Evolutionary conservation across 2,113 vertebrate species (phyloP).

Genomic region (Sminthopsis crassicaudata): DNA sequence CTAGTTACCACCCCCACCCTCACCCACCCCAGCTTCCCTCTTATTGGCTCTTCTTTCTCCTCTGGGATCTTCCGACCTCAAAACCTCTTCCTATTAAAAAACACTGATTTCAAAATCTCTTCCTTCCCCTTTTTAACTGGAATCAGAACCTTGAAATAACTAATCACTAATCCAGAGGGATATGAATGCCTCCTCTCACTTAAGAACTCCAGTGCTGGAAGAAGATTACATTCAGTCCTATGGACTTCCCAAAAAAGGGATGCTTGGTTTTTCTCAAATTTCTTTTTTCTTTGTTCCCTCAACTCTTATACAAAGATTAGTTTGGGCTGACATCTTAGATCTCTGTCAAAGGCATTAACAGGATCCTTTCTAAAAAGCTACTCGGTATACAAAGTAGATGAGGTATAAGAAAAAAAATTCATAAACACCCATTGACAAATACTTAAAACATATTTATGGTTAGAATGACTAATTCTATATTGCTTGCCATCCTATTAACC

Average conservation of each 20-base stretch:
- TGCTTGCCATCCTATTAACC: too few relatives aligned
- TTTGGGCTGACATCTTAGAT: background rate
- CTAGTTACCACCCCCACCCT: too few relatives aligned
- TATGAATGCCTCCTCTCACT: background rate
- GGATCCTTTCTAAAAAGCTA: background rate
- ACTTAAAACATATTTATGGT: background rate
- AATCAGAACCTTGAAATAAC: background rate
- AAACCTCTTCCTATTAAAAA: background rate
- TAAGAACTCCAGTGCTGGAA: background rate
- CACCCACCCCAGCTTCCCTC: background rate
- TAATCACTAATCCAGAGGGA: background rate
- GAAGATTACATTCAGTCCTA: background rate
- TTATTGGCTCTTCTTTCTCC: background rate
- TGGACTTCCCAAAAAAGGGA: background rate
- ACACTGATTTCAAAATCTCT: background rate
- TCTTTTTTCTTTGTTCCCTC: background rate
- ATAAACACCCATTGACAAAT: background rate
- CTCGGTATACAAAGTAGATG: background rate
- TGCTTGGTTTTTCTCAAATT: background rate
- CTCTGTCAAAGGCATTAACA: background rate
- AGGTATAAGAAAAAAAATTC: background rate
- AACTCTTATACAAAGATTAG: background rate
- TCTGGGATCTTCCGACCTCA: background rate
- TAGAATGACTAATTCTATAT: too few relatives aligned
- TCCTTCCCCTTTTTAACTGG: background rate